phyloP scores from a whole-genome alignment of 2,888 invertebrate genomes.

The Synanthedon tipuliformis region DNA sequence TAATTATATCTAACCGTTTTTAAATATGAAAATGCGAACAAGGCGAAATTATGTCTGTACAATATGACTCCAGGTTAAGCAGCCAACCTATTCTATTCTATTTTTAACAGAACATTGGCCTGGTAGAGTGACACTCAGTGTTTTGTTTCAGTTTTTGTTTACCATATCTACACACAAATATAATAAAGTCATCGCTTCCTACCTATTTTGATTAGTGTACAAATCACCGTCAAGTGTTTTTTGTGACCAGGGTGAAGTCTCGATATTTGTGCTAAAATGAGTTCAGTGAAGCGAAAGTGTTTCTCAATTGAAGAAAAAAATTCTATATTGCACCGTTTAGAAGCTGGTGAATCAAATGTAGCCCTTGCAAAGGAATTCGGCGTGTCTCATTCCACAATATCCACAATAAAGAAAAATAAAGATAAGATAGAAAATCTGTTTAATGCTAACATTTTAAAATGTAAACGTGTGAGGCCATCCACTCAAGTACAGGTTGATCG shows the following conservation, averaged over 20 bases:
- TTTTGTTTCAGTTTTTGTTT: neutral
- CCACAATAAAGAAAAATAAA: constrained; percentile 17
- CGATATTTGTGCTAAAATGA: constrained; percentile 6
- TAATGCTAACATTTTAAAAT: constrained; percentile 17
- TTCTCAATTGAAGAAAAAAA: constrained; percentile 13
- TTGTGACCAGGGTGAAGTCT: neutral
- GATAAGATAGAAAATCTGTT: constrained; percentile 13
- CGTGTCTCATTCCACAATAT: constrained; percentile 18
- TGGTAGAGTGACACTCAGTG: neutral
- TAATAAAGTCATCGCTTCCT: neutral
- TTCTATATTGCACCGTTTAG: constrained; percentile 13
- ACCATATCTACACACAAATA: neutral
- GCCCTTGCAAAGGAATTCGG: constrained; percentile 17
- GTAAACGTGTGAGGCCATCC: constrained; percentile 10
- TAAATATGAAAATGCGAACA: neutral
- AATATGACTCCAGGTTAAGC: neutral
- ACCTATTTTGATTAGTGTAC: neutral
- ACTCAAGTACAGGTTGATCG: constrained; percentile 12
- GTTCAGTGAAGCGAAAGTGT: constrained; percentile 11
- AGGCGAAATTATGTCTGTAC: neutral
- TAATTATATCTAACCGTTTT: neutral
- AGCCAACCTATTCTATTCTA: neutral
- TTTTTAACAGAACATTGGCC: neutral
- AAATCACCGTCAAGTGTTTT: neutral
- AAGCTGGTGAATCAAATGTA: constrained; percentile 15